Evolutionary conservation across 1,140 invertebrate species (phyloP).

Genomic region (Drosophila ambigua): DNA sequence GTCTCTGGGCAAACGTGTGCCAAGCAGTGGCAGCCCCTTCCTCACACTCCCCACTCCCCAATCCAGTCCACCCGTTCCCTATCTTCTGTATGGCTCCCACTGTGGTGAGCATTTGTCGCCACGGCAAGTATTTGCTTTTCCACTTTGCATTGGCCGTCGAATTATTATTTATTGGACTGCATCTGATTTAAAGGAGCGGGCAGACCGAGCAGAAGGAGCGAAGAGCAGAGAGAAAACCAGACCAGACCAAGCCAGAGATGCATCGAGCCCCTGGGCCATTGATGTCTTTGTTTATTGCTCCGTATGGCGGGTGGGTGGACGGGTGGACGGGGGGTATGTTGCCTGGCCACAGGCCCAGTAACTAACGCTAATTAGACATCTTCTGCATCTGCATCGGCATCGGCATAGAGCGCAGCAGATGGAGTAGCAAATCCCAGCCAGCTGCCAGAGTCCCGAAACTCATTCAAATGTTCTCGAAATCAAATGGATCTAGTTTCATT

Average conservation of each 20-base stretch:
- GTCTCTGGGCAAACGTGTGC: constrained; percentile 75
- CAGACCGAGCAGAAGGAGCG: neutral
- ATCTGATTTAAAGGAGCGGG: constrained; percentile 51
- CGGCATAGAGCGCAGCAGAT: too few species aligned
- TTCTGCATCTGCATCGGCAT: too few species aligned
- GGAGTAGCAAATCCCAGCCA: too few species aligned
- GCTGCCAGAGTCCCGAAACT: too few species aligned
- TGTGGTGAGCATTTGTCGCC: constrained; percentile 62
- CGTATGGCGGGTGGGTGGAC: constrained; percentile 16
- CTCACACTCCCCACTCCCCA: neutral
- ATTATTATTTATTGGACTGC: constrained; percentile 76
- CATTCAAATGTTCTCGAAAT: too few species aligned
- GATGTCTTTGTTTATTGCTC: constrained; percentile 79
- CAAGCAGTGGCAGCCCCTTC: constrained; percentile 1
- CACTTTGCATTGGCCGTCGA: constrained; percentile 63
- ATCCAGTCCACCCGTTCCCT: too few species aligned
- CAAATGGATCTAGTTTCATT: too few species aligned
- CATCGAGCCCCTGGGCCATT: constrained; percentile 51
- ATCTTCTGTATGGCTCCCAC: neutral
- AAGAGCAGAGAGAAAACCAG: constrained; percentile 1
- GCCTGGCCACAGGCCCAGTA: constrained; percentile 5
- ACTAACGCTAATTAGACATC: constrained; percentile 7
- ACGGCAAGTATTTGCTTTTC: constrained; percentile 61
- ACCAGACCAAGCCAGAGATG: constrained; percentile 14
- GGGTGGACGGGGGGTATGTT: too few species aligned